Evolutionary conservation across 2,797 vertebrate species (phyloP), one percentile per base, ranked within the genome.

Genomic region (Sebastes matsubarae): DNA sequence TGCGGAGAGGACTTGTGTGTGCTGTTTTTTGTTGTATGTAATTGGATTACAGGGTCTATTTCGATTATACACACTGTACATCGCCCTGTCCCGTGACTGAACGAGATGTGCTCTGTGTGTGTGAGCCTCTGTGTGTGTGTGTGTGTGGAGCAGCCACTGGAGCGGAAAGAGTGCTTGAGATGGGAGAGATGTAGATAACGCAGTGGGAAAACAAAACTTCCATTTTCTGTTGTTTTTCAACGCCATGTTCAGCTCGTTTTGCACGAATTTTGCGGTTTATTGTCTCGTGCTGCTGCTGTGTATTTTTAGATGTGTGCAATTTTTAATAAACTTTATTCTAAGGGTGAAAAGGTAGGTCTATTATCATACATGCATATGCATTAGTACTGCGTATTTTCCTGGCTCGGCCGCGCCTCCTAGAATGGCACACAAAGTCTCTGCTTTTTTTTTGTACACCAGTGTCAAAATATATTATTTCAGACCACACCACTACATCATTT

Each of bases 301-400:
- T 69, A 27, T 87, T 84, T 84, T 87, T 60, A 81, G 46, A 67
- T 3, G 6, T 34, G 36, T 86, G 3, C 38, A 1, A 71, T 76
- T 82, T 73, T 86, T 82, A 50, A 74, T 77, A 74, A 88, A 81
- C 38, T 83, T 78, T 55, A 64, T 89, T 89, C 87, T 60, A 73
- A 74, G 50, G 64, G 66, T 64, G 72, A 83, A 83, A 90, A 86
- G 79, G 78, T 75, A 75, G 80, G 69, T 90, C 85, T 88, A 94
- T 95, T 94, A 93, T 91, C 90, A 93, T 85, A 92, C 90, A 94
- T 95, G 94, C 94, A 95, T 94, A 95, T 95, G 95, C 92, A 95
- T 95, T 88, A 94, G 94, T 91, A 95, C 95, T 96, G 96, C 95
- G 95, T 95, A 94, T 96, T 96, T 96, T 96, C 90, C 86, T 72